Evolutionary conservation across 2,888 invertebrate species (phyloP), one percentile per base, ranked within the genome.

Genomic region (Fabriciana adippe): DNA sequence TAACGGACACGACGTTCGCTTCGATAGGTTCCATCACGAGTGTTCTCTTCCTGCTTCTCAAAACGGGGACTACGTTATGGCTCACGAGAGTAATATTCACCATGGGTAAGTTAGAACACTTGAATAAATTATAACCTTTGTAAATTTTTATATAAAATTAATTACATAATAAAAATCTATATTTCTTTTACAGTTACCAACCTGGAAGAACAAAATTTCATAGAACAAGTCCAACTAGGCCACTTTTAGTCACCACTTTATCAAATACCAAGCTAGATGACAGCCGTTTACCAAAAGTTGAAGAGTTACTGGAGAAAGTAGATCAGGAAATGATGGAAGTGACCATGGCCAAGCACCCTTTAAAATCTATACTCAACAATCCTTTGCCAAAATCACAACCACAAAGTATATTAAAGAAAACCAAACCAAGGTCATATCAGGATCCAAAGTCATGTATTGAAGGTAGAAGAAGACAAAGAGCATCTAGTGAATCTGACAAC

Each of bases 401-500:
- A 6, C 90, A 83, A 60, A 84, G 92, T 45, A 92, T 92, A 74
- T 78, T 92, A 31, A 92, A 92, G 68, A 92, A 92, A 76, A 90
- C 92, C 15, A 92, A 91, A 76, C 82, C 74, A 67, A 87, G 81
- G 73, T 70, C 75, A 6, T 83, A 87, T 70, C 84, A 84, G 54
- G 92, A 91, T 8, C 67, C 80, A 5, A 89, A 85, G 76, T 67
- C 69, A 21, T 77, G 64, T 63, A 41, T 80, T 48, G 93, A 93
- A 75, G 89, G 90, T 6, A 85, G 92, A 4, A 81, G 93, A 76
- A 81, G 93, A 75, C 92, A 92, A 67, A 78, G 93, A 61, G 93
- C 93, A 2, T 80, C 90, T 0, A 93, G 93, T 81, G 93, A 93
- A 84, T 93, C 93, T 66, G 93, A 93, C 73, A 90, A 92, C 74